Evolutionary conservation across 1,140 invertebrate genomes (phyloP).

Genomic region (Xylocopa sonorina): DNA sequence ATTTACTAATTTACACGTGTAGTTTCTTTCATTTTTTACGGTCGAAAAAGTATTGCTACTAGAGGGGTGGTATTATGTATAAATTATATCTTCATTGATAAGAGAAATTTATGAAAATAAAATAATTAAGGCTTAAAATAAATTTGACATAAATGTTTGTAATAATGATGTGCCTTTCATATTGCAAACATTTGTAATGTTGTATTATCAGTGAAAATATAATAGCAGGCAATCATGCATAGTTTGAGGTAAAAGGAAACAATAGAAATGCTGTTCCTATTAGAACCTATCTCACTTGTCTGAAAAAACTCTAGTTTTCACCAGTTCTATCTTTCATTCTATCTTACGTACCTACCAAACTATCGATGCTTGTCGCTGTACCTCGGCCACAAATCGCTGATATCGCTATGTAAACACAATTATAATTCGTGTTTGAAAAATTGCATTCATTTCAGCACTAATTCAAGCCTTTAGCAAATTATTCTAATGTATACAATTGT

Average conservation of each 20-base stretch:
- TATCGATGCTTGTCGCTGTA: slow-evolving; percentile 82
- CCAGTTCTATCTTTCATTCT: slow-evolving; percentile 63
- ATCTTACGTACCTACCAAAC: slow-evolving; percentile 74
- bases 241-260: background rate
- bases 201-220: slow-evolving; percentile 38
- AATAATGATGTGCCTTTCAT: too few species aligned
- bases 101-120: background rate
- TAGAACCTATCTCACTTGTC: slow-evolving; percentile 59
- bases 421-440: slow-evolving; percentile 72
- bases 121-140: background rate
- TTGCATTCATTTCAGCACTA: slow-evolving; percentile 75
- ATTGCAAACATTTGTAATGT: background rate
- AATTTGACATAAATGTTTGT: background rate
- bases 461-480: slow-evolving; percentile 48
- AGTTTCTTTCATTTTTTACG: background rate
- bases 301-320: slow-evolving; percentile 57
- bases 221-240: slow-evolving; percentile 44
- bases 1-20: background rate
- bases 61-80: slow-evolving; percentile 41
- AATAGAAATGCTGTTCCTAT: slow-evolving; percentile 18
- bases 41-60: slow-evolving; percentile 14
- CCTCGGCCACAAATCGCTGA: slow-evolving; percentile 79
- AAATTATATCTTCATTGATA: slow-evolving; percentile 49
- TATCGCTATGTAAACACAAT: slow-evolving; percentile 77
- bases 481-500: slow-evolving; percentile 36